phyloP scores from a whole-genome alignment of 2,797 vertebrate genomes.

The Takifugu ocellatus region DNA sequence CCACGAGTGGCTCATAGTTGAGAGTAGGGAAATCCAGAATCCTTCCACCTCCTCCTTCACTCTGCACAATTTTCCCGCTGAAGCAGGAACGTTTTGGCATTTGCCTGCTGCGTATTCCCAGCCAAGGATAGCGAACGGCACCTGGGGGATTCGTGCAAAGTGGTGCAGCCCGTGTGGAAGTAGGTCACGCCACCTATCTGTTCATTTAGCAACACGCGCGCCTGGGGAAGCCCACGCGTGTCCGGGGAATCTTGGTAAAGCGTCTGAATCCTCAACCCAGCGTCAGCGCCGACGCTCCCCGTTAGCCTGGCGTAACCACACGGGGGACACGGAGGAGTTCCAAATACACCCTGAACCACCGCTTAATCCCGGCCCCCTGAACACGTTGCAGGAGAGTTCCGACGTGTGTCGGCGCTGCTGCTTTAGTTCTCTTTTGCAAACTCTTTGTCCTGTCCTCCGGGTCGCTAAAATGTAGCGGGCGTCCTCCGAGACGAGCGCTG shows the following conservation, averaged over 20 bases:
- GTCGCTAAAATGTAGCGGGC: constrained; percentile 17
- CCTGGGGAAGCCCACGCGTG: constrained; percentile 63
- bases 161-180: constrained; percentile 44
- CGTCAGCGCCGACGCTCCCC: constrained; percentile 57
- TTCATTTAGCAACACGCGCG: constrained; percentile 59
- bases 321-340: constrained; percentile 46
- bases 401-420: no score
- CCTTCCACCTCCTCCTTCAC: constrained; percentile 16
- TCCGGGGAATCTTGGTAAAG: constrained; percentile 56
- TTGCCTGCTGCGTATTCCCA: constrained; percentile 10
- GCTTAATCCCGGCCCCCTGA: constrained; percentile 64
- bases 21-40: no score
- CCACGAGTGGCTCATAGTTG: no score
- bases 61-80: constrained; percentile 13
- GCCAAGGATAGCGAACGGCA: constrained; percentile 21
- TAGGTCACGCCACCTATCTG: constrained; percentile 60
- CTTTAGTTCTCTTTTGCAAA: not conserved
- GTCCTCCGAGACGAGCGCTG: constrained; percentile 42
- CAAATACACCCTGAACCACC: constrained; percentile 56
- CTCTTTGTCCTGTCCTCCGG: not conserved
- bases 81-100: constrained; percentile 24
- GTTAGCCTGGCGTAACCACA: constrained; percentile 60
- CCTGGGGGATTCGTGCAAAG: constrained; percentile 43
- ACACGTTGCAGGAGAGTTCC: constrained; percentile 1
- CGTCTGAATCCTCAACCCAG: constrained; percentile 47